phyloP scores from a whole-genome alignment of 1,140 invertebrate genomes.

The Camponotus pennsylvanicus region DNA sequence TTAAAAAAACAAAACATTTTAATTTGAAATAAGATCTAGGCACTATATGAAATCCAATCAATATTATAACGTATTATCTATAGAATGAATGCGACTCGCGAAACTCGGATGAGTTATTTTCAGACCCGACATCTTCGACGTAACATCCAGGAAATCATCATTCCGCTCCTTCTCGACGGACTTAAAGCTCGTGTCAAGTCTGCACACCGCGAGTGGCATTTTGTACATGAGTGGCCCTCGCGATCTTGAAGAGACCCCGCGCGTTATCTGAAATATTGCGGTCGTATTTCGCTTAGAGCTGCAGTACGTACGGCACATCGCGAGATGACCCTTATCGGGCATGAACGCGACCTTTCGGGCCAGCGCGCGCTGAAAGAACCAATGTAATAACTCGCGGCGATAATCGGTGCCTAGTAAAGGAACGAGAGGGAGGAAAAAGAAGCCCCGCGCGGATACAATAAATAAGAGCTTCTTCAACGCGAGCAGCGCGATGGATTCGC shows the following conservation, averaged over 20 bases:
- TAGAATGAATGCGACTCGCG: background rate
- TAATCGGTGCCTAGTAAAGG: constrained; percentile 67
- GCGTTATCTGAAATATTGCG: constrained; percentile 76
- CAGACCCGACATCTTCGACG: constrained; percentile 45
- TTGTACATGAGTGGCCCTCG: constrained; percentile 47
- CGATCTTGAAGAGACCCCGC: constrained; percentile 63
- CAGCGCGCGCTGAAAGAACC: constrained; percentile 74
- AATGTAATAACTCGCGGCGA: constrained; percentile 78
- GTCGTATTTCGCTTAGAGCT: constrained; percentile 70
- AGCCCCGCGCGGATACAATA: constrained; percentile 69
- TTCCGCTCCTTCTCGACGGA: constrained; percentile 51
- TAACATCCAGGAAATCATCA: constrained; percentile 66
- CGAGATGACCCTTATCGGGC: constrained; percentile 77
- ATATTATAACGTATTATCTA: background rate
- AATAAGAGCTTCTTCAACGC: constrained; percentile 77
- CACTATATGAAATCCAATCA: background rate
- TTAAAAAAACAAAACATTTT: background rate
- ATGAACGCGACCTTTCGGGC: constrained; percentile 75
- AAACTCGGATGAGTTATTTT: constrained; percentile 38
- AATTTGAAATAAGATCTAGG: background rate
- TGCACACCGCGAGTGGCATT: constrained; percentile 39
- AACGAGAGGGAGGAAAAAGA: constrained; percentile 34
- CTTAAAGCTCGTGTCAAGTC: constrained; percentile 61
- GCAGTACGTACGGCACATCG: constrained; percentile 65
- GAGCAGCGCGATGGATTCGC: constrained; percentile 64